These are phyloP conservation scores for Yponomeuta evonymella DNA, from an alignment of 2,888 invertebrate species.

Conservation along the genomic window DNA sequence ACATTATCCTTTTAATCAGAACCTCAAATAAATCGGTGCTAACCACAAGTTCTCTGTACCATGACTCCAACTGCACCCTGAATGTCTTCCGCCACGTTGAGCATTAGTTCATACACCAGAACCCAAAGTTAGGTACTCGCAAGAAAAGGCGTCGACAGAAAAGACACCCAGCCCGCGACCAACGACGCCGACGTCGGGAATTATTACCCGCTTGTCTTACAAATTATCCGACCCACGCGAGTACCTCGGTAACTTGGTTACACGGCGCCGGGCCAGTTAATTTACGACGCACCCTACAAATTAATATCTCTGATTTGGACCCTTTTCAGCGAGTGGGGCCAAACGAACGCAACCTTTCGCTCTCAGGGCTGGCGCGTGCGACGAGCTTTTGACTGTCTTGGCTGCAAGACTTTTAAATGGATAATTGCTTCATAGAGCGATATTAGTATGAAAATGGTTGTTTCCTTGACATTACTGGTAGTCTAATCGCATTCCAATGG, in stretches of 20 bases:
- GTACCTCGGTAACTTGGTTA: conserved; percentile 51
- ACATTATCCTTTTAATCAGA: too few species aligned
- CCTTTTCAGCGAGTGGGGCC: conserved; percentile 64
- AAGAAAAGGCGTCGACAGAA: neutral
- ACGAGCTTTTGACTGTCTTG: neutral
- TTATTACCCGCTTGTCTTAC: conserved; percentile 61
- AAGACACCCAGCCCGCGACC: neutral
- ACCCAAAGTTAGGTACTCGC: too few species aligned
- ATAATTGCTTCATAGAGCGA: too few species aligned
- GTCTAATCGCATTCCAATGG: too few species aligned
- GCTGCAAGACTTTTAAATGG: too few species aligned
- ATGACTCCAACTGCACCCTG: too few species aligned
- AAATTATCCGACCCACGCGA: conserved; percentile 50
- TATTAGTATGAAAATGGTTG: too few species aligned
- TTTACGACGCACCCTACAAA: conserved; percentile 68
- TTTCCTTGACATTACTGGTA: too few species aligned
- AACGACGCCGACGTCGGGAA: conserved; percentile 37
- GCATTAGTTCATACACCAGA: too few species aligned
- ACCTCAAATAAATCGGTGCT: too few species aligned
- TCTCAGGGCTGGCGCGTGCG: neutral
- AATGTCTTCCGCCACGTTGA: too few species aligned
- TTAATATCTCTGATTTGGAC: conserved; percentile 74
- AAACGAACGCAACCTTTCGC: conserved; percentile 17
- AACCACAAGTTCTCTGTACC: too few species aligned
- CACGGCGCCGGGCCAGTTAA: conserved; percentile 61